Conservation (phyloP, 1,140 invertebrate genomes). For the Nasonia longicornis region DNA sequence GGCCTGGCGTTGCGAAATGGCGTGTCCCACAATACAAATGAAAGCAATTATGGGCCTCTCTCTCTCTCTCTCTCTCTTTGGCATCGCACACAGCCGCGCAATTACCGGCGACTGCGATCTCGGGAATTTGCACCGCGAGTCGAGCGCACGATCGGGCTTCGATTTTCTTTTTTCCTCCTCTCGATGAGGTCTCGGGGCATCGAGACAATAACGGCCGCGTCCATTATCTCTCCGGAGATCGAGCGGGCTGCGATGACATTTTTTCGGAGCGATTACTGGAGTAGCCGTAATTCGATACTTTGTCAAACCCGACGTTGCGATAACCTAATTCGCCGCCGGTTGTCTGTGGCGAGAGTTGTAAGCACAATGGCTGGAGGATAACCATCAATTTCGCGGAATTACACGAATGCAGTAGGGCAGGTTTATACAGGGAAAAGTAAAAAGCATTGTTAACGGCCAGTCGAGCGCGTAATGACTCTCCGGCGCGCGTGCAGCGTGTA, state of each 20-base stretch:
- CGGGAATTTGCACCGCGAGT: not conserved
- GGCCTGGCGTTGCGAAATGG: conserved; percentile 49
- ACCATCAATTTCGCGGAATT: not conserved
- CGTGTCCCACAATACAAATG: conserved; percentile 49
- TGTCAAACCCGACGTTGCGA: not conserved
- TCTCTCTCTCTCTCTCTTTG: conserved; percentile 14
- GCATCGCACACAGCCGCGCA: conserved; percentile 29
- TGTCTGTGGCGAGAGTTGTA: not conserved
- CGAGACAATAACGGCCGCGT: no score
- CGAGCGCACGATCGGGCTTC: conserved; percentile 14
- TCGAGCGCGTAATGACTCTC: no score
- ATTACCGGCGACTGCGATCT: conserved; percentile 38
- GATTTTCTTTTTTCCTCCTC: not conserved
- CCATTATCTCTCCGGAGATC: not conserved
- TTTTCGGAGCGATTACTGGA: not conserved
- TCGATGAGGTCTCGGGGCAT: no score
- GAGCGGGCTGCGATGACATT: not conserved
- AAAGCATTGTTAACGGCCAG: not conserved
- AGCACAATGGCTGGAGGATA: not conserved
- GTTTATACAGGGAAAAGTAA: not conserved
- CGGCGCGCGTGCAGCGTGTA: no score
- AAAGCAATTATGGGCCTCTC: conserved; percentile 49
- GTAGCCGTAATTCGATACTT: not conserved
- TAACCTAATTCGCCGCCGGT: not conserved
- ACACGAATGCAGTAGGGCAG: not conserved